Base-by-base conservation (phyloP, 2,888 invertebrate genomes). In the Lamellibrachia columna region DNA sequence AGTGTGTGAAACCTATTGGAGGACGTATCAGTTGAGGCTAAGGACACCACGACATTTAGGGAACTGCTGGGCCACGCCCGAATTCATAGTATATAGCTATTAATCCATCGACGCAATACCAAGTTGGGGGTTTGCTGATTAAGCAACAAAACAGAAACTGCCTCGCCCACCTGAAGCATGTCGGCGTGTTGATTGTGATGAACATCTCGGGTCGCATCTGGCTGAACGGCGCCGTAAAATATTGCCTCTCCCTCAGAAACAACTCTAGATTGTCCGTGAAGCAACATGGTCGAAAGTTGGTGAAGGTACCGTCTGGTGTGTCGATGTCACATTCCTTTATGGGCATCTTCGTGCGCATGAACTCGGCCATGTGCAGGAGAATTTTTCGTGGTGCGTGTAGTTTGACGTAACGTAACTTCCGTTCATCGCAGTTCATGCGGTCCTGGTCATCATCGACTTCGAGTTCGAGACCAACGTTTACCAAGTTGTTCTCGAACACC, bases 261-360 rank as follows among this genome's bases (percentile, higher is more conserved):
- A 75, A n/a, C 6, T 95, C 95, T 90, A 94, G 93, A 91, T 94
- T 93, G 28, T 95, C 92, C 53, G 94, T 93, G 7, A 95, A 94
- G 9, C 94, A 93, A 90, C 93, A 93, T 60, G 92, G 93, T 7
- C 92, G n/a, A 40, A 91, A 93, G 22, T 58, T 52, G 90, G 90
- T 93, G 92, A 95, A 95, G 93, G 94, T 94, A n/a, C 92, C 93
- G 6, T 93, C 93, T 4, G 94, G 94, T 9, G 93, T 93, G 94
- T n/a, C 60, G 58, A 96, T 95, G 93, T 96, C 95, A 93, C 95
- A 96, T 97, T 97, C 94, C 97, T 97, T 92, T 97, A 99, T 99
- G 2, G 99, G 98, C 98, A 99, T 98, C 96, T 98, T 97, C 52
- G 99, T 22, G n/a, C n/a, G 75, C 75, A 75, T 22, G 75, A 75